A percentile compares a stretch with the other conserved stretches of the same genome.
Evolutionary conservation across 2,797 vertebrate genomes (phyloP).

Genomic region (Hippoglossus hippoglossus): DNA sequence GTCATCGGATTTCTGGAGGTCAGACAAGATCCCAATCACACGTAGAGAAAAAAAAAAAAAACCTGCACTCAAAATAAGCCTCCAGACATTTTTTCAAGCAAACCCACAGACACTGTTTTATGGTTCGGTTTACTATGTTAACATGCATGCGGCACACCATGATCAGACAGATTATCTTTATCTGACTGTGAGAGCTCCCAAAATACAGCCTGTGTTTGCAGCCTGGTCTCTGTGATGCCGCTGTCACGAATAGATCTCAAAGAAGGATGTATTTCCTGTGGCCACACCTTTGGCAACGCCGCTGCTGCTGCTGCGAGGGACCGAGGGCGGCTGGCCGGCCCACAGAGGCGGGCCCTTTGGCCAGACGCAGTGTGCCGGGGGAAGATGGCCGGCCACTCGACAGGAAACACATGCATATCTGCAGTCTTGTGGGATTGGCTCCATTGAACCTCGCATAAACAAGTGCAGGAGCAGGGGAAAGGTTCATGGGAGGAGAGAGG

Average conservation of each 20-base stretch:
- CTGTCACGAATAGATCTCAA: slow-evolving; percentile 56
- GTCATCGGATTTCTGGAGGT: slow-evolving; percentile 86
- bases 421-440: slow-evolving; percentile 82
- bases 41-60: not conserved
- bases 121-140: slow-evolving; percentile 18
- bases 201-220: slow-evolving; percentile 49
- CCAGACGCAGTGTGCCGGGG: slow-evolving; percentile 62
- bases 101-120: slow-evolving; percentile 17
- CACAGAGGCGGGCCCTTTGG: slow-evolving; percentile 73
- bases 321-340: slow-evolving; percentile 49
- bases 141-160: slow-evolving; percentile 31
- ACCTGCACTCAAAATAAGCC: slow-evolving; percentile 20
- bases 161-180: slow-evolving; percentile 43
- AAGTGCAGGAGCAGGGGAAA: slow-evolving; percentile 51
- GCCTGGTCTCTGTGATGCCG: slow-evolving; percentile 37
- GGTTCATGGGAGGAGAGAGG: slow-evolving; percentile 49
- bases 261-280: slow-evolving; percentile 48
- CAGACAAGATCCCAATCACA: slow-evolving; percentile 41
- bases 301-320: slow-evolving; percentile 11
- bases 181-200: slow-evolving; percentile 20
- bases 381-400: slow-evolving; percentile 63
- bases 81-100: slow-evolving; percentile 8
- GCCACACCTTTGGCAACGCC: slow-evolving; percentile 74
- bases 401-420: slow-evolving; percentile 71
- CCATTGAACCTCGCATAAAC: slow-evolving; percentile 57